These are phyloP conservation scores for Nicator chloris DNA, from an alignment of 2,113 vertebrate species.

Conservation along the genomic window DNA sequence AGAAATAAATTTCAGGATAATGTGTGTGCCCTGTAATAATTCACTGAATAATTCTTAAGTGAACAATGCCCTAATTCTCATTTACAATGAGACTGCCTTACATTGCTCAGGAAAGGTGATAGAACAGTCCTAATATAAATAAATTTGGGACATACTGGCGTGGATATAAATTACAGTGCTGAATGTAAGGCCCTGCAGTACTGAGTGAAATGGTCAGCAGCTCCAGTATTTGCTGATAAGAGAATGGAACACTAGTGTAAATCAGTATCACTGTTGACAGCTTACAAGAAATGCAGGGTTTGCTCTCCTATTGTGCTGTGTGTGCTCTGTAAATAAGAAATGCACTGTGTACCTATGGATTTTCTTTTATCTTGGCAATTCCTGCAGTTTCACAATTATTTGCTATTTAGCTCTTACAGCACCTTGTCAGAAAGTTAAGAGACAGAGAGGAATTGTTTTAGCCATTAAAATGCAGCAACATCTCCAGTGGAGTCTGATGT, in stretches of 20 bases:
- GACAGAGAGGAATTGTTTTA: not conserved
- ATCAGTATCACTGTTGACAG: not conserved
- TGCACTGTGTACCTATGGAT: not conserved
- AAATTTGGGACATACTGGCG: not conserved
- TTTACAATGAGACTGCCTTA: not conserved
- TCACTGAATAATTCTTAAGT: not conserved
- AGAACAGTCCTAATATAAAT: not conserved
- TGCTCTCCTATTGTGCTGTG: not conserved
- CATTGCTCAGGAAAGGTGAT: not conserved
- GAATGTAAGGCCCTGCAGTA: not conserved
- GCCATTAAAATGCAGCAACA: not conserved
- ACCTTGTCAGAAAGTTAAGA: not conserved
- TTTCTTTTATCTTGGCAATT: not conserved
- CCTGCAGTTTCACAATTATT: not conserved
- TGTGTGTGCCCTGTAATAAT: not conserved
- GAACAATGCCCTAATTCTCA: not conserved
- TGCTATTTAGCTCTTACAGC: not conserved
- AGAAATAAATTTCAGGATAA: not conserved
- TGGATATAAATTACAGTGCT: not conserved
- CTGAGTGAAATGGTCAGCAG: not conserved
- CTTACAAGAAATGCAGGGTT: not conserved
- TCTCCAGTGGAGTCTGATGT: not conserved
- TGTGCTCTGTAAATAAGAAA: not conserved
- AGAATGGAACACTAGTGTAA: not conserved
- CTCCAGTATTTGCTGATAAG: not conserved